Evolutionary conservation across 2,888 invertebrate species (phyloP).

Genomic region (Andrena minutula): DNA sequence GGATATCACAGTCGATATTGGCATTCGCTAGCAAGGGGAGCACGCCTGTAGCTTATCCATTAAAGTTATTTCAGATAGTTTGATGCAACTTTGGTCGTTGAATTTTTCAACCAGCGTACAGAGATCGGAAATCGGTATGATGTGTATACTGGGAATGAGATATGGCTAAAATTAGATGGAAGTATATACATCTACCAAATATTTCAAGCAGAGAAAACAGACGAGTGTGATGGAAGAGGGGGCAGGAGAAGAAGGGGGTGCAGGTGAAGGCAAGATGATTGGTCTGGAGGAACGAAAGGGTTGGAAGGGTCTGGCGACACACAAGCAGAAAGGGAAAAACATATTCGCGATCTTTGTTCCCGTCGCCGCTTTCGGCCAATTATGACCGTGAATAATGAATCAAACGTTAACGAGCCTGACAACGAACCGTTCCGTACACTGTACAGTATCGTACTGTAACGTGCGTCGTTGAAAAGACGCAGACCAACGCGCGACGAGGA

Average conservation of each 20-base stretch:
- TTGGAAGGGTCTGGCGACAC: not conserved
- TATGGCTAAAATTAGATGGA: not conserved
- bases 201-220: too few species aligned
- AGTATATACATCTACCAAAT: too few species aligned
- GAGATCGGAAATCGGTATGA: not conserved
- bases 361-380: slow-evolving; percentile 71
- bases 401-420: slow-evolving; percentile 65
- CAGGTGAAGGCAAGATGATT: too few species aligned
- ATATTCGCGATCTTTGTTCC: slow-evolving; percentile 8
- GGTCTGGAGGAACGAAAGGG: too few species aligned
- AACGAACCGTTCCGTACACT: slow-evolving; percentile 18
- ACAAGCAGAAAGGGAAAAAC: not conserved
- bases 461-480: slow-evolving; percentile 24
- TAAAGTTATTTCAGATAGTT: slow-evolving; percentile 10
- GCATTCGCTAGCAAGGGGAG: not conserved
- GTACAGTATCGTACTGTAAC: too few species aligned
- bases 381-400: slow-evolving; percentile 77
- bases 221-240: too few species aligned
- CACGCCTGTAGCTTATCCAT: not conserved
- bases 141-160: not conserved
- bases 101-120: not conserved
- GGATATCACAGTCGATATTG: not conserved
- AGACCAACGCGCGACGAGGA: slow-evolving; percentile 6
- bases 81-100: not conserved
- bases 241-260: too few species aligned